Base-by-base conservation (phyloP, 2,888 invertebrate genomes). In the Onthophagus sagittarius region DNA sequence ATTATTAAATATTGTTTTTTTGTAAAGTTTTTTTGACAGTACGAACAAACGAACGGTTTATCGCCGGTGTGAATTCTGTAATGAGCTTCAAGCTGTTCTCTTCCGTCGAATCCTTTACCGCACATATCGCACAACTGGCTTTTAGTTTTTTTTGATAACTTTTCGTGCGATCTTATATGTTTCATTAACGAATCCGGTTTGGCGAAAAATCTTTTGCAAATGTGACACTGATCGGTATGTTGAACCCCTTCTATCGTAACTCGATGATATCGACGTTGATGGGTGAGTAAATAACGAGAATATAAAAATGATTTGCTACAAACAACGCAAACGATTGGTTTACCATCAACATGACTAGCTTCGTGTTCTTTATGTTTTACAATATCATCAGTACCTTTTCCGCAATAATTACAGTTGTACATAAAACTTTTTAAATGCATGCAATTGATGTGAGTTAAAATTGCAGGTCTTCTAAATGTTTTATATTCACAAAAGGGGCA, bases 261-360 rank as follows among this genome's bases (percentile, higher is more conserved):
- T 23, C 63, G 71, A 69, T 75, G 75, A 11, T 71, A 71, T 15
- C 63, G 39, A 7, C 32, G 69, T 33, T 72, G 72, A 65, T 75
- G 75, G 9, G 70, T 14, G 4, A 70, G 32, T n/a, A 75, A 72
- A 31, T 72, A 72, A n/a, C 74, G 67, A 0, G 75, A 72, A 63
- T 74, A 75, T 74, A 86, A 84, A 76, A 88, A 88, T 32, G 85
- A 84, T 76, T 88, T 88, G 71, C 86, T 88, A 76, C 89, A 89
- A 65, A 86, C 85, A 75, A 88, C 86, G 77, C 89, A 89, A 14
- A 86, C 86, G 73, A 88, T 84, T 13, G 88, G 88, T 39, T 69
- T 53, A n/a, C 62, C 72, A 0, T 67, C 72, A 15, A 72, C 33
- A 39, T 75, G 75, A 14, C 23, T 69, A 32, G 71, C 74, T 65